phyloP scores from a whole-genome alignment of 2,888 invertebrate species.

The Smittia sp. region DNA sequence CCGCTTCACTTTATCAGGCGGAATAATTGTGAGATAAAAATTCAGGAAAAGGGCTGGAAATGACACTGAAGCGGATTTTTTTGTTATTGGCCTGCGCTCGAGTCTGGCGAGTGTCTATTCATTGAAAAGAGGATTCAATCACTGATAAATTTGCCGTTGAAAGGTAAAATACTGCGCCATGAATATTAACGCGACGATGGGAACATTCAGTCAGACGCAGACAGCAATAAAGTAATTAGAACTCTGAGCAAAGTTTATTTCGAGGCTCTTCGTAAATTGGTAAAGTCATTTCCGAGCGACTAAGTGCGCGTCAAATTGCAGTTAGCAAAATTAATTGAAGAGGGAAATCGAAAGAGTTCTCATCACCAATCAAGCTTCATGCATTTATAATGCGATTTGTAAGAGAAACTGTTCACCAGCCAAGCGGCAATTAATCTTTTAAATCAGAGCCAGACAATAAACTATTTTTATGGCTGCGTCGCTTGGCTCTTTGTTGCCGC shows the following conservation, averaged over 20 bases:
- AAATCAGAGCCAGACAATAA: slow-evolving; percentile 30
- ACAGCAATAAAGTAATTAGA: neutral
- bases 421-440: slow-evolving; percentile 28
- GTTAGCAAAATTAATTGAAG: slow-evolving; percentile 22
- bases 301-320: neutral
- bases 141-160: neutral
- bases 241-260: neutral
- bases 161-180: neutral
- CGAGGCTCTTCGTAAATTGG: neutral
- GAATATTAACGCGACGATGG: neutral
- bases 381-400: slow-evolving; percentile 29
- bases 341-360: neutral
- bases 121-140: neutral
- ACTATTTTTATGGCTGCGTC: slow-evolving; percentile 24
- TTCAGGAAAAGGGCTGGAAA: neutral
- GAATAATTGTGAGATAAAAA: slow-evolving; percentile 5
- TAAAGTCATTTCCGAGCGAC: neutral
- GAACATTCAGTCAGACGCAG: neutral
- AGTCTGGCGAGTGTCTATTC: too few relatives aligned
- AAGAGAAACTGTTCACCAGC: neutral
- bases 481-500: slow-evolving; percentile 4
- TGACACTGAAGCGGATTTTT: neutral
- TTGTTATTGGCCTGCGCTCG: neutral
- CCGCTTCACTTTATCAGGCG: neutral
- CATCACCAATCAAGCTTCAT: slow-evolving; percentile 8